Conservation (phyloP, 2,113 vertebrate species). For the Sinocyclocheilus anshuiensis region DNA sequence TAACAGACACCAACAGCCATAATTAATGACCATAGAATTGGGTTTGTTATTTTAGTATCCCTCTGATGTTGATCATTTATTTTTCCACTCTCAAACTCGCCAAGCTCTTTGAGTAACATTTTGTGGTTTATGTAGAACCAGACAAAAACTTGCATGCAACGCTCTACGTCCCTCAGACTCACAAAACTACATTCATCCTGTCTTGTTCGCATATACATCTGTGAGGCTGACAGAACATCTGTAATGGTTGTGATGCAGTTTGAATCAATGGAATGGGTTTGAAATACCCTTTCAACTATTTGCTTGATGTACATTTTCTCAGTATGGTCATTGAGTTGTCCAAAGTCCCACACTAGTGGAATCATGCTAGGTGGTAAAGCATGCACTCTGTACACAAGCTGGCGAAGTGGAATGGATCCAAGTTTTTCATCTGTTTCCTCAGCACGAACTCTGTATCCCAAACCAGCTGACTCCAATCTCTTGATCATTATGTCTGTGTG, state of each 20-base stretch:
- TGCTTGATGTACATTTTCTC: conserved; percentile 89
- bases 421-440: conserved; percentile 87
- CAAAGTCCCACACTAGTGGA: conserved; percentile 96
- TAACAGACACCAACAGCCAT: conserved; percentile 90
- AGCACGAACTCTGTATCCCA: conserved; percentile 89
- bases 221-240: conserved; percentile 84
- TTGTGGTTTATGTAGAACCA: conserved; percentile 83
- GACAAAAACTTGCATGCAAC: conserved; percentile 85
- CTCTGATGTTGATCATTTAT: conserved; percentile 23
- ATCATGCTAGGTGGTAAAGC: conserved; percentile 92
- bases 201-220: conserved; percentile 83
- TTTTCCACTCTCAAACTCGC: conserved; percentile 52
- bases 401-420: conserved; percentile 89
- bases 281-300: conserved; percentile 84
- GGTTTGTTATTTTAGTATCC: conserved; percentile 47
- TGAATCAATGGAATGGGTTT: neutral
- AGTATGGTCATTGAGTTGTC: conserved; percentile 82
- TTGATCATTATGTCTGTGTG: conserved; percentile 87
- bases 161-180: conserved; percentile 93
- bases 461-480: conserved; percentile 86
- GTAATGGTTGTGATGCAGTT: conserved; percentile 63
- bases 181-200: conserved; percentile 79
- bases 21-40: conserved; percentile 84
- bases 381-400: conserved; percentile 95
- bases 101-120: conserved; percentile 74